Percentiles rank a stretch among this genome's conserved stretches.
Conservation (phyloP, 2,113 vertebrate species). For the Mirza zaza region DNA sequence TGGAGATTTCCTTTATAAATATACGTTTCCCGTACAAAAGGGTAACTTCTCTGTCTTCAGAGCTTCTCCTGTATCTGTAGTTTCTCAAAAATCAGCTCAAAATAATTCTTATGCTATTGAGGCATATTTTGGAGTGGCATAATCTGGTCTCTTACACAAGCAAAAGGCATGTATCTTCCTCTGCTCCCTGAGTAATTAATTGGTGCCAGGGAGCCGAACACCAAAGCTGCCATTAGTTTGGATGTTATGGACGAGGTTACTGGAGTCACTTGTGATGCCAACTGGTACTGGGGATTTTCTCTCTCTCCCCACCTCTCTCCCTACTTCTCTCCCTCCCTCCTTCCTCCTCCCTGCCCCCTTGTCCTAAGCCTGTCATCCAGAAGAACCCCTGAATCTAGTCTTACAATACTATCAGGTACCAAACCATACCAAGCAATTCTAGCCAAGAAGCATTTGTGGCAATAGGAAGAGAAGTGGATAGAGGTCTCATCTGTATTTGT, state of each 20-base stretch:
- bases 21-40: background rate
- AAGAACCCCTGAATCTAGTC: background rate
- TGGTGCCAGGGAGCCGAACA: background rate
- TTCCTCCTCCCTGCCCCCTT: background rate
- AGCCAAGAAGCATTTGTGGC: background rate
- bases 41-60: background rate
- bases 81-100: background rate
- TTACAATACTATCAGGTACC: background rate
- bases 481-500: constrained; percentile 25
- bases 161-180: background rate
- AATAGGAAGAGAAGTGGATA: background rate
- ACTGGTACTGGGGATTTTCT: background rate
- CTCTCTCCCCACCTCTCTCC: no score
- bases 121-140: background rate
- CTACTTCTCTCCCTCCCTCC: background rate
- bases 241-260: background rate
- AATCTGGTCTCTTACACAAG: background rate
- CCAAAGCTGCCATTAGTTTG: background rate
- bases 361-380: background rate
- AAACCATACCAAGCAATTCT: background rate
- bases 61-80: background rate
- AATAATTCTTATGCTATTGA: background rate
- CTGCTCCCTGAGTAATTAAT: background rate
- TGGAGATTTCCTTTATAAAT: background rate
- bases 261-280: background rate